Percentiles rank a stretch among this genome's conserved stretches.
Evolutionary conservation across 2,888 invertebrate species (phyloP).

Genomic region (Mimachlamys varia): DNA sequence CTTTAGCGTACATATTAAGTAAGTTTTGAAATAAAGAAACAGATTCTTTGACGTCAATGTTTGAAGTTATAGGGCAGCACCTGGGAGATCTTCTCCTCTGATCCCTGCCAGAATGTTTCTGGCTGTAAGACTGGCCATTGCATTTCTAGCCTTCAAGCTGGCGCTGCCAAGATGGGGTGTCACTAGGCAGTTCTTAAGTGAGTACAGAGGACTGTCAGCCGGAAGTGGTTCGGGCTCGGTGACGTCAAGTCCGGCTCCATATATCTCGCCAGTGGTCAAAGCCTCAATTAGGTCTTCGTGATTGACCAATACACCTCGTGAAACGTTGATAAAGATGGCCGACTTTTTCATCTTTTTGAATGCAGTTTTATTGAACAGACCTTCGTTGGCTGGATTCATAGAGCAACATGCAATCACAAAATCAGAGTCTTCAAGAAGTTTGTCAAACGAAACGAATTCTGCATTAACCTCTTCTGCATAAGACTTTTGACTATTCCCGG

Average conservation of each 20-base stretch:
- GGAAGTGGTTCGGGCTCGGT: constrained; percentile 95
- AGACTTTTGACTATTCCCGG: constrained; percentile 85
- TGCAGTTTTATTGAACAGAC: constrained; percentile 89
- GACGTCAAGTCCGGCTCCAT: constrained; percentile 94
- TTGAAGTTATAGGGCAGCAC: neutral
- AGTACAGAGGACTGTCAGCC: constrained; percentile 88
- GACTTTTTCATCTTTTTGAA: constrained; percentile 93
- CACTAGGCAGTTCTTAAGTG: constrained; percentile 90
- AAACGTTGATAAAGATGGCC: constrained; percentile 93
- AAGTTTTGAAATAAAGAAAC: too few species aligned
- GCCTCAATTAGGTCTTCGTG: constrained; percentile 91
- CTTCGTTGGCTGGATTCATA: constrained; percentile 89
- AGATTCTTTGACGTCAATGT: too few species aligned
- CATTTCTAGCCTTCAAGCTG: constrained; percentile 88
- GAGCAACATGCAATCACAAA: constrained; percentile 92
- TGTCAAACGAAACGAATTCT: constrained; percentile 87
- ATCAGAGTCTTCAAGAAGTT: constrained; percentile 89
- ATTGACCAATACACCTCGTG: constrained; percentile 86
- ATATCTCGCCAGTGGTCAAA: constrained; percentile 87
- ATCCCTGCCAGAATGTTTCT: constrained; percentile 88
- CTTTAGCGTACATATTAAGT: too few species aligned
- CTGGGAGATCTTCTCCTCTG: neutral
- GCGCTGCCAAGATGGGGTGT: constrained; percentile 94
- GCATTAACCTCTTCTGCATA: constrained; percentile 85
- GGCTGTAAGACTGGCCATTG: constrained; percentile 90